Conservation (phyloP, 2,888 invertebrate genomes). For the Kuschelorhynchus macadamiae region DNA sequence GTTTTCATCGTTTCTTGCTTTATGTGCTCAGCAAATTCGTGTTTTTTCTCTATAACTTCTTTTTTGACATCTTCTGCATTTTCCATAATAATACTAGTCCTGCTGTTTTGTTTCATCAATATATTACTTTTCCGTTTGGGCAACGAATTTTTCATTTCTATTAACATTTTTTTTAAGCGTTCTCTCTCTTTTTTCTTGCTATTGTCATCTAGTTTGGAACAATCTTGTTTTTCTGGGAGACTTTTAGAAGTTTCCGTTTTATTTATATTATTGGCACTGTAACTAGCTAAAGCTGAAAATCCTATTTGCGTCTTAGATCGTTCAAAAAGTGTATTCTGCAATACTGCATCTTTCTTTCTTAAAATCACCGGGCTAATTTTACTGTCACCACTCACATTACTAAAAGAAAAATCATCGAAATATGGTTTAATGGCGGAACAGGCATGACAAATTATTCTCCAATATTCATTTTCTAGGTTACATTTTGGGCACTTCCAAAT, state of each 20-base stretch:
- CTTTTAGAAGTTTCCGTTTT: constrained; percentile 51
- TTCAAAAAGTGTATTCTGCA: constrained; percentile 60
- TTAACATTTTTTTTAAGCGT: constrained; percentile 79
- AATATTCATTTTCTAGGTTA: constrained; percentile 74
- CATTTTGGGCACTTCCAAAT: constrained; percentile 75
- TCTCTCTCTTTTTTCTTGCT: constrained; percentile 72
- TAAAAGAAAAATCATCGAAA: constrained; percentile 59
- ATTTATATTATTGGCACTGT: constrained; percentile 55
- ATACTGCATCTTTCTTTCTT: constrained; percentile 51
- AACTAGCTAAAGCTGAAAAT: constrained; percentile 64
- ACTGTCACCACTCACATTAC: constrained; percentile 3
- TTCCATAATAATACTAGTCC: constrained; percentile 64
- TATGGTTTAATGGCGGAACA: constrained; percentile 72
- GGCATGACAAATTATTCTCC: constrained; percentile 76
- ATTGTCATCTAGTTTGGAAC: constrained; percentile 63
- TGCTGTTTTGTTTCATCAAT: constrained; percentile 59
- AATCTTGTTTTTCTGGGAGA: constrained; percentile 53
- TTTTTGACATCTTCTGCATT: constrained; percentile 57
- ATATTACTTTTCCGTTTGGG: constrained; percentile 71
- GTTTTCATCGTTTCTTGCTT: constrained; percentile 25
- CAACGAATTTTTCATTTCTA: constrained; percentile 83
- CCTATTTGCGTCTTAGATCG: constrained; percentile 67
- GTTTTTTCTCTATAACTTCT: constrained; percentile 33
- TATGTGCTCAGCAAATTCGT: constrained; percentile 42
- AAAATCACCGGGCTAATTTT: constrained; percentile 42